Evolutionary conservation across 2,113 vertebrate species (phyloP).

Genomic region (Labeo catla): DNA sequence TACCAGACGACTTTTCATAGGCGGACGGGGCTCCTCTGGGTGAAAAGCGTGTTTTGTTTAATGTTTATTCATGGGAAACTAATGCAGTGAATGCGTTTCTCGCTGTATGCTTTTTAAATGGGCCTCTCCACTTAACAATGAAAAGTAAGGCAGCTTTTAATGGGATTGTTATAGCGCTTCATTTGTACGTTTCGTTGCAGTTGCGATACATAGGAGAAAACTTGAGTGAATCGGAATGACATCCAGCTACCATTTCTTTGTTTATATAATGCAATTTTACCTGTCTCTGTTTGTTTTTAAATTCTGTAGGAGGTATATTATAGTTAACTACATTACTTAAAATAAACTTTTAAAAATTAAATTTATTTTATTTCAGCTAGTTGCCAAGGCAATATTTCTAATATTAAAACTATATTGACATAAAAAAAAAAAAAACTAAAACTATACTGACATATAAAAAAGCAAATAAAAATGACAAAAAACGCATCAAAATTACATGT

Average conservation of each 20-base stretch:
- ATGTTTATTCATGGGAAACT: constrained; percentile 56
- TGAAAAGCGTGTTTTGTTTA: constrained; percentile 47
- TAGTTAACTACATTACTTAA: too few species aligned
- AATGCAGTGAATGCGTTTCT: constrained; percentile 52
- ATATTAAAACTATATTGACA: too few species aligned
- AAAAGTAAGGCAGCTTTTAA: constrained; percentile 40
- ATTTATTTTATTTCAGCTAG: too few species aligned
- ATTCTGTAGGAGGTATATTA: too few species aligned
- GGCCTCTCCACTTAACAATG: constrained; percentile 25
- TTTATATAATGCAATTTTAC: background rate
- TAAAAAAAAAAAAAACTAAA: too few species aligned
- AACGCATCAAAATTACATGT: too few species aligned
- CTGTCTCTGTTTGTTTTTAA: too few species aligned
- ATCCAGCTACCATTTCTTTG: background rate
- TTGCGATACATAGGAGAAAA: background rate
- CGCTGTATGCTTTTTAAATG: constrained; percentile 39
- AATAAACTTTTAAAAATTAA: too few species aligned
- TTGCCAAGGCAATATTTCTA: too few species aligned
- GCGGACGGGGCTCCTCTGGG: constrained; percentile 12
- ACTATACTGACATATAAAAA: too few species aligned
- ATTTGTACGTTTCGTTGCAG: constrained; percentile 5
- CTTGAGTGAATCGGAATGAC: too few species aligned
- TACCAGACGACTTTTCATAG: constrained; percentile 46
- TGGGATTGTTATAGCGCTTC: constrained; percentile 43
- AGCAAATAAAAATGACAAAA: too few species aligned